Percentiles rank a stretch among this genome's conserved stretches.
Evolutionary conservation across 2,113 vertebrate species (phyloP).

Genomic region (Tor tambroides): DNA sequence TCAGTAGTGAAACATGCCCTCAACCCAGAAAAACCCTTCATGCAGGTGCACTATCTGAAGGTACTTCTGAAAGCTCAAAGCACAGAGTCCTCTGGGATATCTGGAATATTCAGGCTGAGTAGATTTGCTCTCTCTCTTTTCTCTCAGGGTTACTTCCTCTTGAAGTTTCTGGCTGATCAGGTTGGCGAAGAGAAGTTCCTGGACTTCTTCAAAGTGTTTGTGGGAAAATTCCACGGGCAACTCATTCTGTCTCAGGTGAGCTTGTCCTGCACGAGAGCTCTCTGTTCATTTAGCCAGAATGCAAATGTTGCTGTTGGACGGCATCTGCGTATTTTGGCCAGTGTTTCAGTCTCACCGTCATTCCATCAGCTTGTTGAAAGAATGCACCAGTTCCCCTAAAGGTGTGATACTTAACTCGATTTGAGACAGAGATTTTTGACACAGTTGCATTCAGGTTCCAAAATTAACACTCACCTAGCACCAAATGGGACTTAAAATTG

Average conservation of each 20-base stretch:
- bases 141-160: conserved; percentile 91
- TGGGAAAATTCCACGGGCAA: conserved; percentile 86
- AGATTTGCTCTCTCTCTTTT: conserved; percentile 40
- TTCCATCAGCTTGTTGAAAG: conserved; percentile 9
- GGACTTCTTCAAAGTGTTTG: conserved; percentile 85
- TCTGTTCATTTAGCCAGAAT: neutral
- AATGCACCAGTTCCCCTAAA: neutral
- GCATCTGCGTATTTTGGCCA: neutral
- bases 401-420: conserved; percentile 16
- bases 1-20: conserved; percentile 89
- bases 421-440: conserved; percentile 24
- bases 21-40: conserved; percentile 91
- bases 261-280: neutral
- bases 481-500: neutral
- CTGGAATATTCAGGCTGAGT: neutral
- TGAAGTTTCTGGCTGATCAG: conserved; percentile 81
- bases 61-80: conserved; percentile 69
- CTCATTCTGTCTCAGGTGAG: conserved; percentile 94
- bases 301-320: conserved; percentile 20
- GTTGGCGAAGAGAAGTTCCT: conserved; percentile 83
- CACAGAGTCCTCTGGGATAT: neutral
- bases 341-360: neutral
- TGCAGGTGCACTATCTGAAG: conserved; percentile 98
- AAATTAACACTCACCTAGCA: neutral
- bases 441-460: neutral